Base-by-base conservation (phyloP, 2,113 vertebrate genomes). In the Bagarius yarrelli region DNA sequence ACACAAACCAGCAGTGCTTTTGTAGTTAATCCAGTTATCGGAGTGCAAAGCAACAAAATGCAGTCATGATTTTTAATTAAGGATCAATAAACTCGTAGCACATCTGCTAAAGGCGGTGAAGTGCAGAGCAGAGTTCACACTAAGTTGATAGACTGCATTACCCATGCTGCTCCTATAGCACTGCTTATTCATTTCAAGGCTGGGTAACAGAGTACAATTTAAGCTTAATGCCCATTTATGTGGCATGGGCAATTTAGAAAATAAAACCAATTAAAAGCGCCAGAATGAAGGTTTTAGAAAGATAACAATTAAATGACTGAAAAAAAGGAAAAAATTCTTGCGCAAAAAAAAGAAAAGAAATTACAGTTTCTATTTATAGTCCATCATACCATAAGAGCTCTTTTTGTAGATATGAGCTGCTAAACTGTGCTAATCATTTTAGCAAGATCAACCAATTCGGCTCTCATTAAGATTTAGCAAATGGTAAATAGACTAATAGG, bases 171-270 rank as follows among this genome's bases (percentile, higher is more conserved):
- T 82, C 53, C 76, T 78, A 59, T 75, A 61, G 57, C 70, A 23
- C 47, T 83, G 74, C 61, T 77, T 81, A 81, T 84, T 75, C 79
- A 61, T 57, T 82, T 61, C 75, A 69, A 63, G 78, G 56, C 55
- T 77, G 73, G 75, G 78, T 83, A 83, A 78, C 81, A 76, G 71
- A 84, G 82, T 78, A 78, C 80, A 73, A 79, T 85, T 79, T 69
- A 60, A 82, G 56, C 67, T 69, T 73, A 80, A 83, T 85, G 55
- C 57, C 73, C 74, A 81, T 85, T 85, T 82, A 63, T 81, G 59
- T 76, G 52, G 59, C 70, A 83, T 79, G 69, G 70, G 67, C 77
- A 75, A 85, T 83, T 85, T 76, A 78, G 76, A 78, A 82, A 66
- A 71, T 79, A 83, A 47, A 86, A 60, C 57, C 64, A 36, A 83